Evolutionary conservation across 1,140 invertebrate genomes (phyloP).

Genomic region (Chironomus striatipennis): DNA sequence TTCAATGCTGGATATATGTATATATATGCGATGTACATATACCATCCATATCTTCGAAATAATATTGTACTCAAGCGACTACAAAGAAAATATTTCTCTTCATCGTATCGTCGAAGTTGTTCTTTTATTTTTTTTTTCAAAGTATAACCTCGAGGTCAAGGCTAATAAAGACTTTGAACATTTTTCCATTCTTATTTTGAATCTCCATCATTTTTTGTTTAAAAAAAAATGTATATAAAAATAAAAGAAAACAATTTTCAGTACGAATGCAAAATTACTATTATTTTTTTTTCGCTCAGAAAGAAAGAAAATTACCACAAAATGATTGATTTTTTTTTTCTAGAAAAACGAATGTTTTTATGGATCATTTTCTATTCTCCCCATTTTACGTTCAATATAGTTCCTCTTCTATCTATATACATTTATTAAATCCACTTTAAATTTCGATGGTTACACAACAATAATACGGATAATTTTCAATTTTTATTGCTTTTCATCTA

Average conservation of each 20-base stretch:
- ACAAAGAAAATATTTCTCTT: not conserved
- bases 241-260: not conserved
- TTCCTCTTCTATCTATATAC: too few relatives aligned
- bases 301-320: slow-evolving; percentile 5
- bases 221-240: not conserved
- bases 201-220: not conserved
- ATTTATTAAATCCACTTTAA: too few relatives aligned
- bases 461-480: slow-evolving; percentile 14
- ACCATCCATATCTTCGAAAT: too few relatives aligned
- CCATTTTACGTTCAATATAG: not conserved
- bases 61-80: not conserved
- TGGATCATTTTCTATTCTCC: not conserved
- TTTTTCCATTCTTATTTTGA: not conserved
- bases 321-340: slow-evolving; percentile 16
- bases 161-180: slow-evolving; percentile 19
- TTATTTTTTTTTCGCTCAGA: not conserved
- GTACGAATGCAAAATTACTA: slow-evolving; percentile 21
- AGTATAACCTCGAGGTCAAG: slow-evolving; percentile 22
- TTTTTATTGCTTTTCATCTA: slow-evolving; percentile 14
- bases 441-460: slow-evolving; percentile 8
- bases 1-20: slow-evolving; percentile 3
- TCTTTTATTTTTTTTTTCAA: not conserved
- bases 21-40: not conserved
- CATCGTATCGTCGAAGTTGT: not conserved
- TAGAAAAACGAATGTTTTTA: not conserved